These are phyloP conservation scores for Rhinolophus sinicus DNA, from an alignment of 2,113 vertebrate genomes.

Conservation along the genomic window DNA sequence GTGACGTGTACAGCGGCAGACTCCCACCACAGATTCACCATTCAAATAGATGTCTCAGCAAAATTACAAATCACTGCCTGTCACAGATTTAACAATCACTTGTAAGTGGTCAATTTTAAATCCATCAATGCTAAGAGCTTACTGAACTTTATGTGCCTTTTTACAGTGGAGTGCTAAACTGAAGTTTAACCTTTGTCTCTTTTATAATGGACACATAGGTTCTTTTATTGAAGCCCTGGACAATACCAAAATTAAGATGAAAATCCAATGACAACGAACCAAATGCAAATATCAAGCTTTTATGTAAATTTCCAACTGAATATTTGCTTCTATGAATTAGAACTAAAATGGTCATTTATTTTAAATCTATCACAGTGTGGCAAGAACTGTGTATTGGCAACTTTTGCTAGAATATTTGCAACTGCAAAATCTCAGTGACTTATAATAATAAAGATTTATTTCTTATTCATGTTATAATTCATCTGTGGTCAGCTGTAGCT, in stretches of 20 bases:
- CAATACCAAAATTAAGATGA: slow-evolving; percentile 3
- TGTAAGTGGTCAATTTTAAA: neutral
- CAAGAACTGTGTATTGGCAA: neutral
- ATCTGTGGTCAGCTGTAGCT: neutral
- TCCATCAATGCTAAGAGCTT: neutral
- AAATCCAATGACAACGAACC: neutral
- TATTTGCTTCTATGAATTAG: neutral
- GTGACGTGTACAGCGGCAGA: neutral
- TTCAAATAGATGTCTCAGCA: neutral
- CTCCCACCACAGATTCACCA: neutral
- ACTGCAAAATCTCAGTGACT: neutral
- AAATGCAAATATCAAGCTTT: slow-evolving; percentile 3
- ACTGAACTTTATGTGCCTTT: neutral
- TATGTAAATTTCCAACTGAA: slow-evolving; percentile 21
- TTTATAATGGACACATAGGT: neutral
- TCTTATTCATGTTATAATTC: neutral
- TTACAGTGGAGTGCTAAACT: neutral
- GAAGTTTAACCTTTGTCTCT: neutral
- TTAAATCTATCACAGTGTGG: neutral
- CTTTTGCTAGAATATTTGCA: neutral
- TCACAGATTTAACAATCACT: neutral
- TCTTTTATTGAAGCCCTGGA: slow-evolving; percentile 15
- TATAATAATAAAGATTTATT: neutral
- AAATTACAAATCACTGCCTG: neutral
- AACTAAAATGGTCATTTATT: slow-evolving; percentile 24